A percentile compares a stretch with the other conserved stretches of the same genome.
These are phyloP conservation scores for Trinorchestia longiramus DNA, from an alignment of 1,140 invertebrate species.

Conservation along the genomic window DNA sequence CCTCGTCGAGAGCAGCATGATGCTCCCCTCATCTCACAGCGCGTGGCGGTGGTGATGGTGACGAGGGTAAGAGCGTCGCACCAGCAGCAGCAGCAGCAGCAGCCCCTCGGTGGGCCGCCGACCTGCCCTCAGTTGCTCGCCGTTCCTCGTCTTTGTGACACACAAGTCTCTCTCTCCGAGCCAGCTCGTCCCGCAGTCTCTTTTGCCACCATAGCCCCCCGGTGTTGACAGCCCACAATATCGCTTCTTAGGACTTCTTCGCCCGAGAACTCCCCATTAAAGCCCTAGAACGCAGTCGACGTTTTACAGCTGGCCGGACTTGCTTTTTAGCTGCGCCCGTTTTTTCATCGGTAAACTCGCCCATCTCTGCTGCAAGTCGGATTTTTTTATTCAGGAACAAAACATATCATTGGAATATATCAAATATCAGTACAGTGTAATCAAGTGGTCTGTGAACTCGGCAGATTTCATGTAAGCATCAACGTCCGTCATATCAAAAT, in stretches of 20 bases:
- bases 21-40: conserved; percentile 20
- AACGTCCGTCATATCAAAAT: conserved; percentile 32
- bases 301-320: conserved; percentile 23
- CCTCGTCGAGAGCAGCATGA: conserved; percentile 9
- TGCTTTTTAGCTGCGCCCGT: conserved; percentile 27
- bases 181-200: not conserved
- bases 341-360: not conserved
- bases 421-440: conserved; percentile 53
- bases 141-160: conserved; percentile 42
- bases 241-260: conserved; percentile 11
- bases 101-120: not conserved
- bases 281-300: not conserved
- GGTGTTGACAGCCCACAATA: conserved; percentile 8
- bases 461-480: conserved; percentile 25
- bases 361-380: not conserved
- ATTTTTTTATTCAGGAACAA: conserved; percentile 32
- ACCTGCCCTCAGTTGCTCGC: conserved; percentile 46
- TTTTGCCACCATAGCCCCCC: conserved; percentile 46
- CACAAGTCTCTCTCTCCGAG: conserved; percentile 31
- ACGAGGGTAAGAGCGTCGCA: conserved; percentile 11
- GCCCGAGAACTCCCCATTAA: not conserved
- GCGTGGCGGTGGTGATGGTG: conserved; percentile 39
- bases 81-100: conserved; percentile 45
- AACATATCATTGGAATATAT: conserved; percentile 55
- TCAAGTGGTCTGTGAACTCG: conserved; percentile 40